A percentile compares a stretch with the other conserved stretches of the same genome.
Conservation (phyloP, 2,113 vertebrate species). For the Bubalus kerabau region DNA sequence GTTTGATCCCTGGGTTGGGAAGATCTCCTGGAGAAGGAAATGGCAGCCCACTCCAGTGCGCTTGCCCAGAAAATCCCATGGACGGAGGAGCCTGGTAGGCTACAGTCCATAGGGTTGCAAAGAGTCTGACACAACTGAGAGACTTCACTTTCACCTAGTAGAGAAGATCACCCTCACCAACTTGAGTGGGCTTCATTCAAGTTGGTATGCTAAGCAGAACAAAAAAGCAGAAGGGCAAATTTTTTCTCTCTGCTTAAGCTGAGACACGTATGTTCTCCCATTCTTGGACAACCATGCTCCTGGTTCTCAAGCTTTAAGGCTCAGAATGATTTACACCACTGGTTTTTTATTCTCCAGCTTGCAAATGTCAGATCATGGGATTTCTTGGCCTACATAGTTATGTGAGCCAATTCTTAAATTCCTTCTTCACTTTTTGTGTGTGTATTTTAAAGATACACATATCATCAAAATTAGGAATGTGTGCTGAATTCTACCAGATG, state of each 20-base stretch:
- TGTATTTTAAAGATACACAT: background rate
- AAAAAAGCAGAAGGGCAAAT: background rate
- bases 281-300: background rate
- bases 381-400: background rate
- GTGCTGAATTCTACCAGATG: background rate
- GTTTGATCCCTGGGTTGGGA: too few relatives aligned
- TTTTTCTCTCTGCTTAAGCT: background rate
- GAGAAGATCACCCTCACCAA: background rate
- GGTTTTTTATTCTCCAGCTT: background rate
- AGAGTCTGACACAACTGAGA: rapidly evolving
- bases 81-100: too few relatives aligned
- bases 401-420: background rate
- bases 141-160: too few relatives aligned
- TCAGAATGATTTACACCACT: background rate
- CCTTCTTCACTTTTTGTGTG: background rate
- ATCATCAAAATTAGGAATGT: background rate
- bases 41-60: too few relatives aligned
- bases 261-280: background rate
- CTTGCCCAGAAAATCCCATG: too few relatives aligned
- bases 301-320: background rate
- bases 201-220: background rate
- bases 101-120: too few relatives aligned
- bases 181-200: background rate
- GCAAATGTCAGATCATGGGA: background rate
- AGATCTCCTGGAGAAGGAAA: too few relatives aligned